Percentiles rank a stretch among this genome's conserved stretches.
Evolutionary conservation across 2,113 vertebrate genomes (phyloP).

Genomic region (Laticauda colubrina): DNA sequence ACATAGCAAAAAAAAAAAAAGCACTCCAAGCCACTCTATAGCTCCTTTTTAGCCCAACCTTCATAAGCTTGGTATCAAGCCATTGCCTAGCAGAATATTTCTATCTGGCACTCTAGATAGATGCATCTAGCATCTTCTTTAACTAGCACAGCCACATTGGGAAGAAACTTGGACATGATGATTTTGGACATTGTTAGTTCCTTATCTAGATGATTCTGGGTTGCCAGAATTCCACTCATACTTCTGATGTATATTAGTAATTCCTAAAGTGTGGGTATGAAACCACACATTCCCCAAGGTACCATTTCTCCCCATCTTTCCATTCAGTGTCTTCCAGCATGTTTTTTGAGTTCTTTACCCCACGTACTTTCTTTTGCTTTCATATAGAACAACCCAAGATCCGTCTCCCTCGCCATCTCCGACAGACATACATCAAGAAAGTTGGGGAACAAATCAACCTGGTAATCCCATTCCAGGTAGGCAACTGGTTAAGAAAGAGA

Average conservation of each 20-base stretch:
- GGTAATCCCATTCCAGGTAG: conserved; percentile 89
- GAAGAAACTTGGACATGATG: background rate
- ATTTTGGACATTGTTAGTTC: background rate
- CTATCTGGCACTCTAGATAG: background rate
- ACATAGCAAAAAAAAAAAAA: background rate
- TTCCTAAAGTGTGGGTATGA: background rate
- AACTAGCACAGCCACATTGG: background rate
- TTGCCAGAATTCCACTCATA: background rate
- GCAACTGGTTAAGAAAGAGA: background rate
- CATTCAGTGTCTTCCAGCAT: background rate
- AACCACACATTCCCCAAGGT: background rate
- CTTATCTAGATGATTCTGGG: background rate
- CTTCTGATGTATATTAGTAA: background rate
- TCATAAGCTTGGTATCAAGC: background rate
- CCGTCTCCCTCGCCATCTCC: conserved; percentile 82
- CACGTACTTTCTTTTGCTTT: background rate
- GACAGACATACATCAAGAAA: conserved; percentile 75
- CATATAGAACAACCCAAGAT: conserved; percentile 85
- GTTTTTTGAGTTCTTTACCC: background rate
- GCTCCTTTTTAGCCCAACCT: background rate
- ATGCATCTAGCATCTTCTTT: background rate
- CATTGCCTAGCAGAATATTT: background rate
- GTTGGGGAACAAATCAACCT: conserved; percentile 87
- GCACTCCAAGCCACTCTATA: background rate
- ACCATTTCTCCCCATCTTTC: background rate